Percentiles rank a stretch among this genome's conserved stretches.
phyloP scores from a whole-genome alignment of 1,140 invertebrate genomes.

The Drosophila virilis region DNA sequence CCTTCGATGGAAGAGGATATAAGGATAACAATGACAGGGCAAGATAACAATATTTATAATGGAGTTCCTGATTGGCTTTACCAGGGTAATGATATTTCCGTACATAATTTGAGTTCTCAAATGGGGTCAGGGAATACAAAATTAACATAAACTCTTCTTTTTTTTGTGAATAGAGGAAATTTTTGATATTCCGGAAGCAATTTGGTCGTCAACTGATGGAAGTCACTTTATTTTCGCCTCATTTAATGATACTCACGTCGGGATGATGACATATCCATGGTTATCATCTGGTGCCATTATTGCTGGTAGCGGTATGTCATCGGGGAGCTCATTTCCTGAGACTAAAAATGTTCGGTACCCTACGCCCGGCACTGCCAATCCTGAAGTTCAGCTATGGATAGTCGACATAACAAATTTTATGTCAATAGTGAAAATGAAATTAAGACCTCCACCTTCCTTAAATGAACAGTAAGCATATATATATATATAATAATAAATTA shows the following conservation, averaged over 20 bases:
- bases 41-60: constrained; percentile 92
- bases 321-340: constrained; percentile 88
- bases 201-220: constrained; percentile 94
- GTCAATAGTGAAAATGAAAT: constrained; percentile 86
- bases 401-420: constrained; percentile 90
- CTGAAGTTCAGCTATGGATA: constrained; percentile 91
- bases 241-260: constrained; percentile 94
- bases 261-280: constrained; percentile 91
- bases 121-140: no score
- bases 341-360: constrained; percentile 91
- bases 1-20: constrained; percentile 87
- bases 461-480: constrained; percentile 88
- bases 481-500: background rate
- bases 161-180: constrained; percentile 88
- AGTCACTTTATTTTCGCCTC: constrained; percentile 92
- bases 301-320: constrained; percentile 76
- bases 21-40: constrained; percentile 90
- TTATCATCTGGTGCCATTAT: constrained; percentile 87
- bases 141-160: no score
- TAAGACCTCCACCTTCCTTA: constrained; percentile 89
- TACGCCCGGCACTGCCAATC: constrained; percentile 93
- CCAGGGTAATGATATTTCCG: constrained; percentile 88
- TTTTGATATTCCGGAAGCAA: constrained; percentile 89
- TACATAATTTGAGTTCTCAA: background rate
- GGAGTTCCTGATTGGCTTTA: constrained; percentile 97